Evolutionary conservation across 2,888 invertebrate genomes (phyloP).

Genomic region (Chrysopilus asiliformis): DNA sequence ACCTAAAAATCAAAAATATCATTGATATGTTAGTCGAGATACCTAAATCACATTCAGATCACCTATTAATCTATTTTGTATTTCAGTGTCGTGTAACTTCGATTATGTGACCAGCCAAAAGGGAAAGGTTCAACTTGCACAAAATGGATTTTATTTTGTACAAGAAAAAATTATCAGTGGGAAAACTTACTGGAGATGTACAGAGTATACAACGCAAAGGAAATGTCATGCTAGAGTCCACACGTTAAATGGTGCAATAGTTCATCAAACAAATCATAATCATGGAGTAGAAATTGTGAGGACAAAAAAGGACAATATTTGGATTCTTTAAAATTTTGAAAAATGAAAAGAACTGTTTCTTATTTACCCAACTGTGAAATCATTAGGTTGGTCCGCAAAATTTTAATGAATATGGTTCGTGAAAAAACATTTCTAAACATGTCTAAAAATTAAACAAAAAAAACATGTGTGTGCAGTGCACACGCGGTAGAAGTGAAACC

Average conservation of each 20-base stretch:
- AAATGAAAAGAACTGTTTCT: neutral
- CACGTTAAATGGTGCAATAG: slow-evolving; percentile 23
- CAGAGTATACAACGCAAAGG: slow-evolving; percentile 29
- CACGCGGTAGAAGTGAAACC: too few relatives aligned
- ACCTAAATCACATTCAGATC: too few relatives aligned
- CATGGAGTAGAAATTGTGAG: slow-evolving; percentile 19
- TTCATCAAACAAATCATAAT: slow-evolving; percentile 27
- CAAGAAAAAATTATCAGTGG: slow-evolving; percentile 28
- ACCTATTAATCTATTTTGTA: neutral
- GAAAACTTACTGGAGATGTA: slow-evolving; percentile 35
- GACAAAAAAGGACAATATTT: slow-evolving; percentile 11
- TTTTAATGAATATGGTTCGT: too few relatives aligned
- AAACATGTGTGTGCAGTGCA: too few relatives aligned
- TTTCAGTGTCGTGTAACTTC: neutral
- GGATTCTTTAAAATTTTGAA: neutral
- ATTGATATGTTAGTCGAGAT: too few relatives aligned
- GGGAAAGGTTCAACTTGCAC: slow-evolving; percentile 26
- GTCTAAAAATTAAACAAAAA: too few relatives aligned
- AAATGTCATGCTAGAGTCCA: slow-evolving; percentile 32
- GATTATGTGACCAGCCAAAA: slow-evolving; percentile 25
- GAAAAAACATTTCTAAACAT: too few relatives aligned
- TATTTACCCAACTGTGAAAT: too few relatives aligned
- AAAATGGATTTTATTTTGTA: slow-evolving; percentile 29
- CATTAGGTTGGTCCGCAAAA: too few relatives aligned
- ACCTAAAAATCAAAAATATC: too few relatives aligned